Base-by-base conservation (phyloP, 2,113 vertebrate genomes). In the Abramis brama region DNA sequence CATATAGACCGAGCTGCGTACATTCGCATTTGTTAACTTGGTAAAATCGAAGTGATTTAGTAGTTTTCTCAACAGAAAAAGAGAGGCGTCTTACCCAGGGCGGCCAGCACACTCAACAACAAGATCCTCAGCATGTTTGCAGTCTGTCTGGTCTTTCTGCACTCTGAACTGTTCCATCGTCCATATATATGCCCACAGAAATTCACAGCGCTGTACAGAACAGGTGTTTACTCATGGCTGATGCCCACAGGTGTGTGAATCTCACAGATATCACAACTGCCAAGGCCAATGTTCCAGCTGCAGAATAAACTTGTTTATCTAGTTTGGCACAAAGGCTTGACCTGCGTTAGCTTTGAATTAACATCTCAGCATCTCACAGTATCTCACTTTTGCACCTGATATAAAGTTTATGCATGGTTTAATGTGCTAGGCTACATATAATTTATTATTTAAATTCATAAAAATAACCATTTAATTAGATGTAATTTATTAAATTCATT, bases 71-170 rank as follows among this genome's bases (percentile, higher is more conserved):
- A 45, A 27, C 25, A 50, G 62, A 70, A 33, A 43, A 5, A 57
- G 57, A 84, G 10, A 15, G 12, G 57, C 5, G 76, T 90, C 95
- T 96, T 92, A 97, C 96, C 96, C 21, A 92, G 90, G 86, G 95
- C 92, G 90, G 94, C 93, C 62, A 97, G 90, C 59, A 89, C 90
- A 27, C 94, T 90, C 11, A 97, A 88, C 78, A 96, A 27, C 15
- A 97, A 86, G 88, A 96, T 90, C 85, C 82, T 90, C 85, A 97
- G 87, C 96, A 97, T 97, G 91, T 85, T 88, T 94, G 89, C 85
- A 75, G 87, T 89, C 73, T 27, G 11, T 85, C 77, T 11, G 87
- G 36, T 59, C 84, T 91, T 80, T 89, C 68, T 73, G 17, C 43
- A 57, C 4, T 88, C 50, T 70, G 13, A 50, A 79, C 10, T 7